These are phyloP conservation scores for Squalus acanthias DNA, from an alignment of 2,797 vertebrate genomes.

Conservation along the genomic window DNA sequence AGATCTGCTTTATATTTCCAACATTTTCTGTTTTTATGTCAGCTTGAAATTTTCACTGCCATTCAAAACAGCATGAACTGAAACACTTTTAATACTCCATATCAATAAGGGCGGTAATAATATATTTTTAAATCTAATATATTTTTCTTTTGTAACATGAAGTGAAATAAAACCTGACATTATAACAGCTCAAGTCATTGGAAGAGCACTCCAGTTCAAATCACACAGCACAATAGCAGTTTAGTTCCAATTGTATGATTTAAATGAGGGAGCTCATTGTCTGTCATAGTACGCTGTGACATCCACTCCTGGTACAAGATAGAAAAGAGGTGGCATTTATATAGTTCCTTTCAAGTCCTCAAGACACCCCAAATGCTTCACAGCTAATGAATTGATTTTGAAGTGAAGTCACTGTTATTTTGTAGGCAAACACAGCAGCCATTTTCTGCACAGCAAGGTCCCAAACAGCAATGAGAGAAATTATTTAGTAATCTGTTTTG, in stretches of 20 bases:
- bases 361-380: neutral
- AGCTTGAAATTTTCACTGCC: neutral
- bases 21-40: neutral
- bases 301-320: neutral
- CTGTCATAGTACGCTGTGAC: neutral
- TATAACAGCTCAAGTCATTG: neutral
- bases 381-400: neutral
- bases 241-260: neutral
- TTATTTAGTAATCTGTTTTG: neutral
- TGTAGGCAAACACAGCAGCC: neutral
- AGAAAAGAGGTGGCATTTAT: neutral
- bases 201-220: neutral
- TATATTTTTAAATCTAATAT: neutral
- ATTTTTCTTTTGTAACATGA: neutral
- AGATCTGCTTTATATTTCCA: neutral
- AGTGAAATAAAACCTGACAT: neutral
- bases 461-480: neutral
- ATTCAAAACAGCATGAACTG: neutral
- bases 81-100: neutral
- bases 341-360: neutral
- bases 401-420: constrained; percentile 3
- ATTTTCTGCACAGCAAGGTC: neutral
- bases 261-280: neutral
- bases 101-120: too few relatives aligned
- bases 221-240: neutral